Evolutionary conservation across 2,888 invertebrate species (phyloP), one percentile per base, ranked within the genome.

Genomic region (Oxycera nigricornis): DNA sequence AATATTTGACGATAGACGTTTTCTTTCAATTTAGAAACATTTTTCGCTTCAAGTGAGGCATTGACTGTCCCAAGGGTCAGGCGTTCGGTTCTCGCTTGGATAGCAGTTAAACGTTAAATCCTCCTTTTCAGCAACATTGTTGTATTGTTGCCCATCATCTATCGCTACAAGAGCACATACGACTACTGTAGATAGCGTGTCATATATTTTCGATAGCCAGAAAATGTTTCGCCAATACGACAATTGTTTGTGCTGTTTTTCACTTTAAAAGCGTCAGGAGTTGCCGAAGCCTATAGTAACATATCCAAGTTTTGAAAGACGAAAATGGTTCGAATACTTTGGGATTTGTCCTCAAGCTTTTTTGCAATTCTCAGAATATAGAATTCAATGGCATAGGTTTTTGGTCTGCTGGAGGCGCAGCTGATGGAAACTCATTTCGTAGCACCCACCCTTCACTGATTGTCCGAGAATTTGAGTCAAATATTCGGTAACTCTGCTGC

Each of bases 21-120:
- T 70, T 70, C 70, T 70, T 70, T 70, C 70, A 70, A 70, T 70
- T 70, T 70, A 30, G 70, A 70, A 70, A 70, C 70, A 70, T 70
- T 70, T 70, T 70, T 24, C 55, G 52, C 55, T 55, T 70, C 70
- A 52, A 70, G 70, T 70, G 52, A 35, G 70, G 55, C 55, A 70
- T 41, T 65, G 52, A 35, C 20, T n/a, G 20, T 55, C 52, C 70
- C 67, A 55, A 70, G 70, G 70, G 70, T 70, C 70, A 70, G 70
- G 20, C 52, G 22, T 30, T 55, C 9, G 55, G 1, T 26, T 30
- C 41, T 31, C 11, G 35, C n/a, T 70, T 70, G 31, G 70, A 52
- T 3, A 70, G 30, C 30, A 30, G 70, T 52, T 70, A 55, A 52
- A 70, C 31, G 52, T 70, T 70, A 30, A 70, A 31, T 70, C 26